A percentile compares a stretch with the other conserved stretches of the same genome.
These are phyloP conservation scores for Plagiodera versicolora DNA, from an alignment of 2,888 invertebrate species.

Conservation along the genomic window DNA sequence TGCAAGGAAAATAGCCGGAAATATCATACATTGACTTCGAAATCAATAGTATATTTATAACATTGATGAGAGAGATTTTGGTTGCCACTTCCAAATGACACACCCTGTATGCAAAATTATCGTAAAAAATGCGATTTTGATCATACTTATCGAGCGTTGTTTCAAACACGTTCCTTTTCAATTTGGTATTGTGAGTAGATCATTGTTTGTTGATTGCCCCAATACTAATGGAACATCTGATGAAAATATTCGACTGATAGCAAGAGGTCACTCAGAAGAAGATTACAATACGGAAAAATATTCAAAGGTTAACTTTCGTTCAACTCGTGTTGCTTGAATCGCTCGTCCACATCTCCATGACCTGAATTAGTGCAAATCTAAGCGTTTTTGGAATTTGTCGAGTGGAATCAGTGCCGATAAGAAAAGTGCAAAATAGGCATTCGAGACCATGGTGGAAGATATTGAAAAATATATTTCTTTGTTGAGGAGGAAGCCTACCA, in stretches of 20 bases:
- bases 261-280: not conserved
- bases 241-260: not conserved
- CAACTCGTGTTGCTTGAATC: not conserved
- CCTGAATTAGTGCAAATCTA: not conserved
- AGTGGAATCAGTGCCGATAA: not conserved
- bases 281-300: not conserved
- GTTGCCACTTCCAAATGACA: too few relatives aligned
- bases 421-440: not conserved
- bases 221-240: not conserved
- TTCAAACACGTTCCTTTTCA: too few relatives aligned
- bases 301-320: not conserved
- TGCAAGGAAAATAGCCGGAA: too few relatives aligned
- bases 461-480: slow-evolving; percentile 18
- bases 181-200: too few relatives aligned
- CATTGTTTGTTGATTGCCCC: too few relatives aligned
- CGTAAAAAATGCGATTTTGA: too few relatives aligned
- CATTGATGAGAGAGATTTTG: too few relatives aligned
- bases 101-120: too few relatives aligned
- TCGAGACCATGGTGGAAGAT: not conserved
- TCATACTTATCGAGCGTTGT: too few relatives aligned
- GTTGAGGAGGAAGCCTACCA: slow-evolving; percentile 18
- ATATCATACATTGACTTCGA: too few relatives aligned
- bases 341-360: not conserved
- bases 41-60: too few relatives aligned
- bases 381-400: not conserved